These are phyloP conservation scores for Electrona antarctica DNA, from an alignment of 2,113 vertebrate species.

Conservation along the genomic window DNA sequence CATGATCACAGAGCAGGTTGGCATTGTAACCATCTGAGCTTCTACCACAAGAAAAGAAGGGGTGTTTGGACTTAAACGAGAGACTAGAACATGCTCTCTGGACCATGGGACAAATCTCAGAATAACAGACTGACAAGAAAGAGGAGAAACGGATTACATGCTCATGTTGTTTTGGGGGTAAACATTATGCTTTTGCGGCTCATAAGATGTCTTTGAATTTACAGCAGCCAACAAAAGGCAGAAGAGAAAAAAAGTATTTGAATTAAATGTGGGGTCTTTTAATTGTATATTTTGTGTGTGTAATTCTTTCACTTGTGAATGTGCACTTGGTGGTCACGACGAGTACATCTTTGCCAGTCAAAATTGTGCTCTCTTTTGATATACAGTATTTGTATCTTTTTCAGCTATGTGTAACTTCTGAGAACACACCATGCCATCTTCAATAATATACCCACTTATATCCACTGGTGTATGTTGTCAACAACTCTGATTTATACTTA, in stretches of 20 bases:
- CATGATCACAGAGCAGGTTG: conserved; percentile 9
- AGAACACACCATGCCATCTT: conserved; percentile 32
- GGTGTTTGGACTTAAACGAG: conserved; percentile 10
- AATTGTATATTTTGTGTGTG: conserved; percentile 50
- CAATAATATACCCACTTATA: neutral
- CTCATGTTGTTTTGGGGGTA: conserved; percentile 35
- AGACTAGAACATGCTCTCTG: conserved; percentile 1
- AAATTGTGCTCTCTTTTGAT: conserved; percentile 42
- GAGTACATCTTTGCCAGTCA: conserved; percentile 29
- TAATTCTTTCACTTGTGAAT: conserved; percentile 50
- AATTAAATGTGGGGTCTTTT: neutral
- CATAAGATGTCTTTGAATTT: conserved; percentile 54
- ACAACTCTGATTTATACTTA: neutral
- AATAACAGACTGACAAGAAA: neutral
- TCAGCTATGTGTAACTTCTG: conserved; percentile 26
- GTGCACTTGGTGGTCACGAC: conserved; percentile 34
- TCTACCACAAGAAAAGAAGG: neutral
- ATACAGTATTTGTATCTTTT: conserved; percentile 56
- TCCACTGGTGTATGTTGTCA: conserved; percentile 6
- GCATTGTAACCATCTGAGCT: conserved; percentile 25
- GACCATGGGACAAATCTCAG: neutral
- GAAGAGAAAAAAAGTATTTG: neutral
- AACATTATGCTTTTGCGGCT: conserved; percentile 12
- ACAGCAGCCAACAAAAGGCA: neutral
- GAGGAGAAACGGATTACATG: neutral